Conservation (phyloP, 2,797 vertebrate species). For the Taenioides sp. region DNA sequence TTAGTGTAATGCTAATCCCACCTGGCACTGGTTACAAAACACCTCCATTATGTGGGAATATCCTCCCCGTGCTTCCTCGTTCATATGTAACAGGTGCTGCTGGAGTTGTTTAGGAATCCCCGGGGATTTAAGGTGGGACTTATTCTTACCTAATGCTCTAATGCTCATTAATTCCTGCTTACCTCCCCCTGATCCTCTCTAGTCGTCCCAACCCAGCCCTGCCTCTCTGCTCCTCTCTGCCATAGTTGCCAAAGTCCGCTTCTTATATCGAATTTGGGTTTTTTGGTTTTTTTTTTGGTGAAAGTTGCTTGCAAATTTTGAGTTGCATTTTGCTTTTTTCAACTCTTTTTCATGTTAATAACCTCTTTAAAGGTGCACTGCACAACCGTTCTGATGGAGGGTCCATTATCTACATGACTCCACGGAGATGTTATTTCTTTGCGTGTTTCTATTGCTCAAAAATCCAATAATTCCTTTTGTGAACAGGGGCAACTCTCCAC, state of each 20-base stretch:
- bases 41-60: constrained; percentile 9
- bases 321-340: too few species aligned
- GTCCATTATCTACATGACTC: too few species aligned
- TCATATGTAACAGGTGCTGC: constrained; percentile 75
- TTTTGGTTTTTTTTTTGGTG: too few species aligned
- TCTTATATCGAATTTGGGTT: too few species aligned
- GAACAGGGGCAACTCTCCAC: too few species aligned
- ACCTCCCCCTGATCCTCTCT: constrained; percentile 64
- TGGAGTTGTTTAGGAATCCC: constrained; percentile 76
- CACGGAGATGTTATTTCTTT: too few species aligned
- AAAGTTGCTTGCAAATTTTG: too few species aligned
- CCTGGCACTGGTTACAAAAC: constrained; percentile 8
- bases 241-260: not conserved
- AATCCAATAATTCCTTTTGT: too few species aligned
- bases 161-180: constrained; percentile 83
- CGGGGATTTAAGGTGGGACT: constrained; percentile 70
- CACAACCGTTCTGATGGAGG: too few species aligned
- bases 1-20: not conserved
- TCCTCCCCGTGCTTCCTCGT: constrained; percentile 25
- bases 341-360: too few species aligned
- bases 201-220: constrained; percentile 24
- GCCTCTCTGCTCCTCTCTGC: constrained; percentile 12
- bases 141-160: constrained; percentile 83
- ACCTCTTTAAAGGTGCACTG: too few species aligned
- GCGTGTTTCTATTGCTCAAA: too few species aligned